Evolutionary conservation across 2,797 vertebrate genomes (phyloP).

Genomic region (Coccyzus lansbergi): DNA sequence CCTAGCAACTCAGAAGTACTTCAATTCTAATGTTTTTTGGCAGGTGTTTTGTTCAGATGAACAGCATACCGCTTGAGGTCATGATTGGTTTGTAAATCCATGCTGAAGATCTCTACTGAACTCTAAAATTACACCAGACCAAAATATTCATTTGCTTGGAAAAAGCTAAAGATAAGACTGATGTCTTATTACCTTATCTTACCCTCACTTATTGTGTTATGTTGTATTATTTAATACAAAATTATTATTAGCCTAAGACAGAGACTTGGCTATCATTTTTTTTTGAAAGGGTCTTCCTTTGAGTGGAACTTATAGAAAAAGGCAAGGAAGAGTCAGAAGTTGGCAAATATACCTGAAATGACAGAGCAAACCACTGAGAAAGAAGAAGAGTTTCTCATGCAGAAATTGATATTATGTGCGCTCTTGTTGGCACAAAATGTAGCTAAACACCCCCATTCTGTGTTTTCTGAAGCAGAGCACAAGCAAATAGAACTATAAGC

Average conservation of each 20-base stretch:
- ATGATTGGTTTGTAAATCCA: slow-evolving; percentile 6
- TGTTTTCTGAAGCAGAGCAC: neutral
- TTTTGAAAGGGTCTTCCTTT: neutral
- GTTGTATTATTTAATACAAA: neutral
- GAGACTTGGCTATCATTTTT: neutral
- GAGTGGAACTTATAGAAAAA: neutral
- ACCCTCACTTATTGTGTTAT: neutral
- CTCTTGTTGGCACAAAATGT: neutral
- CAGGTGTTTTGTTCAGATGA: slow-evolving; percentile 24
- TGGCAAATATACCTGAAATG: neutral
- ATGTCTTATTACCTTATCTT: neutral
- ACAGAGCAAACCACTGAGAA: neutral
- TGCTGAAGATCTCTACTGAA: neutral
- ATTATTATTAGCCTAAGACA: neutral
- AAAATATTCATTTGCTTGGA: neutral
- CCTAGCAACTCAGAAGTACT: slow-evolving; percentile 35
- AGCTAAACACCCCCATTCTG: neutral
- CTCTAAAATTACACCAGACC: neutral
- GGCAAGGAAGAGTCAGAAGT: neutral
- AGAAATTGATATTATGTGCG: neutral
- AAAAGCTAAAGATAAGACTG: neutral
- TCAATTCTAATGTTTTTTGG: neutral
- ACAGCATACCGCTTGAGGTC: neutral
- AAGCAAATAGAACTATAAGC: neutral
- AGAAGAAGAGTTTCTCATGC: neutral